A percentile compares a stretch with the other conserved stretches of the same genome.
Conservation (phyloP, 92 coral and sea anemone species). For the Zoanthus sociatus region DNA sequence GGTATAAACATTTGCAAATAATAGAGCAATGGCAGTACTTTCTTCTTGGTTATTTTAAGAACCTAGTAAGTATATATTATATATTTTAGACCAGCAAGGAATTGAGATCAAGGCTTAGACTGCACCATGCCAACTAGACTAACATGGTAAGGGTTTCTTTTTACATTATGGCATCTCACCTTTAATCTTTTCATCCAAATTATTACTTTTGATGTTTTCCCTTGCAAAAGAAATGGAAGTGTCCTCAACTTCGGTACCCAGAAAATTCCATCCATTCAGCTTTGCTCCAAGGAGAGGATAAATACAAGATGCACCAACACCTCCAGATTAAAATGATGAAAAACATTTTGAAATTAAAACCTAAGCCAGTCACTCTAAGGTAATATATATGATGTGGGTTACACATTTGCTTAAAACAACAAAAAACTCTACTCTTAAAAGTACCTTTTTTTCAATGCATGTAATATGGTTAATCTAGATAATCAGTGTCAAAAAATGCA, state of each 20-base stretch:
- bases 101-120: too few species aligned
- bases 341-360: not conserved
- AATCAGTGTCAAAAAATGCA: too few species aligned
- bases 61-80: too few species aligned
- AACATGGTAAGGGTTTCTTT: not conserved
- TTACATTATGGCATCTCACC: conserved; percentile 52
- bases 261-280: conserved; percentile 88
- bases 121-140: not conserved
- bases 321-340: conserved; percentile 30
- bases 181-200: conserved; percentile 72
- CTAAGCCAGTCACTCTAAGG: not conserved
- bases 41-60: too few species aligned
- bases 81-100: too few species aligned
- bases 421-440: too few species aligned
- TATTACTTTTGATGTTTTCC: conserved; percentile 75
- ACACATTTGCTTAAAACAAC: too few species aligned
- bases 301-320: conserved; percentile 93
- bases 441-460: too few species aligned
- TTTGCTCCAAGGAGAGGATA: conserved; percentile 94
- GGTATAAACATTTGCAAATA: too few species aligned
- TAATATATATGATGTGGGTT: too few species aligned
- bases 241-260: conserved; percentile 96
- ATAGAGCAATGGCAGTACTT: too few species aligned
- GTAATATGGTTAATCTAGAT: too few species aligned
- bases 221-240: conserved; percentile 75